Evolutionary conservation across 2,797 vertebrate genomes (phyloP).

Genomic region (Hybognathus amarus): DNA sequence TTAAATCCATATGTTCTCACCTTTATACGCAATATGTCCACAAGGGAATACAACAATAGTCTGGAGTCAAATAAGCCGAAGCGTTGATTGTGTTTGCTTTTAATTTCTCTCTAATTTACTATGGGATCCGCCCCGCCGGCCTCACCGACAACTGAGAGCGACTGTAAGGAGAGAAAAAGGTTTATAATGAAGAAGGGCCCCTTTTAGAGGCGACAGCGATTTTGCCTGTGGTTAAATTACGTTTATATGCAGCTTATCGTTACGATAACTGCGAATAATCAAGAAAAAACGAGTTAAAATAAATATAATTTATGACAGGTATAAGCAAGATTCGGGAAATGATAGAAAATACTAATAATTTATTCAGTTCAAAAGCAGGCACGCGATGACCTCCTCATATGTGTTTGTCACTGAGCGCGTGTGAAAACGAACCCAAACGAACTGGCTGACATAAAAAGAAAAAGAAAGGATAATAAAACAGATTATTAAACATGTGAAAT

Average conservation of each 20-base stretch:
- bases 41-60: slow-evolving; percentile 69
- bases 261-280: rapidly evolving
- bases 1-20: slow-evolving; percentile 66
- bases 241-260: neutral
- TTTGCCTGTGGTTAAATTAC: slow-evolving; percentile 60
- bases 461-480: neutral
- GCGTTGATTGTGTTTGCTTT: slow-evolving; percentile 72
- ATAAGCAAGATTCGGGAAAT: neutral
- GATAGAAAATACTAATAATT: neutral
- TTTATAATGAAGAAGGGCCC: slow-evolving; percentile 78
- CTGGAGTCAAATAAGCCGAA: slow-evolving; percentile 63
- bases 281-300: neutral
- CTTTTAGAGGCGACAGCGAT: slow-evolving; percentile 54
- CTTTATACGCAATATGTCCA: slow-evolving; percentile 75
- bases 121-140: slow-evolving; percentile 84
- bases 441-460: too few species aligned
- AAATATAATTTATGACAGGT: rapidly evolving
- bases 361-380: neutral
- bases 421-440: neutral
- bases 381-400: neutral
- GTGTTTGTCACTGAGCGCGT: slow-evolving; percentile 1
- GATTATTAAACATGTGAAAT: neutral
- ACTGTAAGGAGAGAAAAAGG: slow-evolving; percentile 68
- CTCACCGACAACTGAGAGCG: slow-evolving; percentile 86
- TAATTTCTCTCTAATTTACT: slow-evolving; percentile 69